Evolutionary conservation across 35 echinoderm and acorn worm genomes (phyloP).

Genomic region (Apostichopus parvimensis): DNA sequence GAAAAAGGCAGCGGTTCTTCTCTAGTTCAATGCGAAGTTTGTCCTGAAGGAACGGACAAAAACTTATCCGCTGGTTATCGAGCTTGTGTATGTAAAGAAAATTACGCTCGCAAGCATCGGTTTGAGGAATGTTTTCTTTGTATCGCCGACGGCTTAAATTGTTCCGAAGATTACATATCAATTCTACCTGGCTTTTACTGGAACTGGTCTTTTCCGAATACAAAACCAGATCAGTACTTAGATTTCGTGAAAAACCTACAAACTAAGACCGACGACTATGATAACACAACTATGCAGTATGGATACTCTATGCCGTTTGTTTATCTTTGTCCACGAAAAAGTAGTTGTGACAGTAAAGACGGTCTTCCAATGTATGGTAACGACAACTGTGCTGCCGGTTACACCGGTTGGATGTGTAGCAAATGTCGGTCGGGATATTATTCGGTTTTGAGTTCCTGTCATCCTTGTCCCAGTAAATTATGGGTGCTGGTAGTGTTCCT

Average conservation of each 20-base stretch:
- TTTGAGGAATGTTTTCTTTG: conserved; percentile 43
- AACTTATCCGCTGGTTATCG: conserved; percentile 24
- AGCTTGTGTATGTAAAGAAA: conserved; percentile 47
- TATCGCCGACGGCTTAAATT: conserved; percentile 20
- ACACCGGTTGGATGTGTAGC: conserved; percentile 58
- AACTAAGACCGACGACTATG: neutral
- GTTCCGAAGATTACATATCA: conserved; percentile 43
- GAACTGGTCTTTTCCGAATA: conserved; percentile 29
- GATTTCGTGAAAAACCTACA: conserved; percentile 20
- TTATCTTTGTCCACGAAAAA: neutral
- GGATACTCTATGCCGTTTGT: neutral
- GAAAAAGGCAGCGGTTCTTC: neutral
- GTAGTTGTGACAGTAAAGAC: neutral
- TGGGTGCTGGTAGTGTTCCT: neutral
- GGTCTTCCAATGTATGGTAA: neutral
- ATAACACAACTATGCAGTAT: neutral
- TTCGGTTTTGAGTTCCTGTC: conserved; percentile 31
- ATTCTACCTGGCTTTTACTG: conserved; percentile 47
- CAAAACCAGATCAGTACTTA: neutral
- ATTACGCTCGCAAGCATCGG: conserved; percentile 27
- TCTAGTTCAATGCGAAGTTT: conserved; percentile 34
- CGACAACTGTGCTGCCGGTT: conserved; percentile 18
- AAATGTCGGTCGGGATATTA: conserved; percentile 29
- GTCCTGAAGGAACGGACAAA: conserved; percentile 58
- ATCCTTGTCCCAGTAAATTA: conserved; percentile 15